These are phyloP conservation scores for Rhizomys pruinosus DNA, from an alignment of 2,113 vertebrate genomes.

Conservation along the genomic window DNA sequence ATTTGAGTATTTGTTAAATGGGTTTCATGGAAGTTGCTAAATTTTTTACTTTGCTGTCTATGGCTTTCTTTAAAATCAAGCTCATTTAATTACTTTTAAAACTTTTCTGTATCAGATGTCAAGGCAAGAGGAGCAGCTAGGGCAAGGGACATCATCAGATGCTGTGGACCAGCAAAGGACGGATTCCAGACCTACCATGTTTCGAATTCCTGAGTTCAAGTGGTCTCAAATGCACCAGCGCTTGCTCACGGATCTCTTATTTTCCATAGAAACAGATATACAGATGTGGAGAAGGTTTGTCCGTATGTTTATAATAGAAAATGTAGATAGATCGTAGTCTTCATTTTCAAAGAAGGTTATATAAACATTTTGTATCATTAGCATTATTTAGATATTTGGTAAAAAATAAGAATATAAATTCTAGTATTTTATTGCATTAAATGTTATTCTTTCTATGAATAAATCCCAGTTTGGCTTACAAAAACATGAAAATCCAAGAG, in stretches of 20 bases:
- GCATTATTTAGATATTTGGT: conserved; percentile 22
- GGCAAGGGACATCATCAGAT: conserved; percentile 68
- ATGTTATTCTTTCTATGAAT: conserved; percentile 41
- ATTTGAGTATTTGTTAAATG: conserved; percentile 16
- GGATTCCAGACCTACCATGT: conserved; percentile 92
- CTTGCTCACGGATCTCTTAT: conserved; percentile 96
- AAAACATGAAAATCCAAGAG: neutral
- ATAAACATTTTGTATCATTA: conserved; percentile 29
- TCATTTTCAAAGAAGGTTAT: conserved; percentile 41
- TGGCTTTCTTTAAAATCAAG: conserved; percentile 45
- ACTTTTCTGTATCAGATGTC: conserved; percentile 80
- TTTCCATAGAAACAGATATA: conserved; percentile 98
- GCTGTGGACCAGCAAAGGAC: conserved; percentile 85
- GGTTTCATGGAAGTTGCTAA: neutral
- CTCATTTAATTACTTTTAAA: conserved; percentile 51
- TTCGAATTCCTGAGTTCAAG: conserved; percentile 97
- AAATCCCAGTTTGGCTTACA: neutral
- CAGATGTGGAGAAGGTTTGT: conserved; percentile 99
- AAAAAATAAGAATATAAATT: conserved; percentile 46
- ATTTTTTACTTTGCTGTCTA: conserved; percentile 34
- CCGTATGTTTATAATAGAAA: neutral
- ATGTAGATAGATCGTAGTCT: conserved; percentile 11
- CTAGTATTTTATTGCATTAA: conserved; percentile 47
- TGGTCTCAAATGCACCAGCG: conserved; percentile 99
- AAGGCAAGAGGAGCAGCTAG: conserved; percentile 83